These are phyloP conservation scores for Melanaphis sacchari DNA, from an alignment of 1,140 invertebrate species.

Conservation along the genomic window DNA sequence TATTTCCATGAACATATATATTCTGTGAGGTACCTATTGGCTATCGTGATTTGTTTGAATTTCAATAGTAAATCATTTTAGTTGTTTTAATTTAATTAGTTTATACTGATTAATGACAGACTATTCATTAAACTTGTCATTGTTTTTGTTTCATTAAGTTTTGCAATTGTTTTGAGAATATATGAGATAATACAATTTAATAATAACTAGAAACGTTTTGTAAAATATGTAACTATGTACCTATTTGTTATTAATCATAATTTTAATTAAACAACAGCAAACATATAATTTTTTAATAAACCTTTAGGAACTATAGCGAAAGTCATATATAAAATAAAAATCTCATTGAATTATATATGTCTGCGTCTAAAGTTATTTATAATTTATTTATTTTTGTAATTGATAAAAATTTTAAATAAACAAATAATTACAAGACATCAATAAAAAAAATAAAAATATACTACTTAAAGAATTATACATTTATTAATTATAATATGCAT, in stretches of 20 bases:
- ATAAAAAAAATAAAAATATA: background rate
- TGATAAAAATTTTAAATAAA: background rate
- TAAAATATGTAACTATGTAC: background rate
- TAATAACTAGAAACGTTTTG: background rate
- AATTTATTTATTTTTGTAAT: background rate
- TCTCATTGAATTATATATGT: background rate
- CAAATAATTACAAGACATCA: background rate
- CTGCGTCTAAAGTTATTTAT: background rate
- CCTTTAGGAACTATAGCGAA: background rate
- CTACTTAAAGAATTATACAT: background rate
- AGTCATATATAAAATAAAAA: background rate
- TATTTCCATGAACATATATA: background rate
- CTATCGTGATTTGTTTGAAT: background rate
- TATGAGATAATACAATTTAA: background rate
- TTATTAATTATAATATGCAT: background rate
- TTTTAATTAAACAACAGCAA: background rate
- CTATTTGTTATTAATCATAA: background rate
- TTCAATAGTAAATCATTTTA: background rate
- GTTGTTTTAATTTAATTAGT: background rate
- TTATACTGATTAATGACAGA: background rate
- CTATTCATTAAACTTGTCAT: background rate
- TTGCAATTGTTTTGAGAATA: background rate
- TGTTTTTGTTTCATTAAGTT: conserved; percentile 31
- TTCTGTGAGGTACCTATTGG: background rate
- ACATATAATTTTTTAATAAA: background rate